These are phyloP conservation scores for Drosophila pandora DNA, from an alignment of 1,140 invertebrate genomes.

Conservation along the genomic window DNA sequence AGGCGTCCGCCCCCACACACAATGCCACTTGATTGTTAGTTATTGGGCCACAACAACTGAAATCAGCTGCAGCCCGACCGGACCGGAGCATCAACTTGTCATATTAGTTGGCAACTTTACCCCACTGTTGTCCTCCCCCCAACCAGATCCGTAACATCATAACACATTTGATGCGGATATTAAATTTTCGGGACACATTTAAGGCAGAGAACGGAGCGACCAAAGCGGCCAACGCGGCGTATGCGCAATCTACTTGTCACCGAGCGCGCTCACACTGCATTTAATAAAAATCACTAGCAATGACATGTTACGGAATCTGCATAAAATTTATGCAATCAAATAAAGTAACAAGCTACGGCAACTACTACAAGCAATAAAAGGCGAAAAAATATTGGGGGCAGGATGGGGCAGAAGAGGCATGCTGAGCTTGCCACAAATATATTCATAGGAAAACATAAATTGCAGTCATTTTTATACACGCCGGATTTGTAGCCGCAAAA, in stretches of 20 bases:
- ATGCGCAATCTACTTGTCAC: constrained; percentile 78
- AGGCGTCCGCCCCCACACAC: constrained; percentile 6
- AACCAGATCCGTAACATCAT: constrained; percentile 17
- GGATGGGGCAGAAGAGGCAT: constrained; percentile 11
- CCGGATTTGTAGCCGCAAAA: constrained; percentile 75
- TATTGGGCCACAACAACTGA: constrained; percentile 51
- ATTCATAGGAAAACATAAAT: constrained; percentile 83
- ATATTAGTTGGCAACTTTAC: constrained; percentile 67
- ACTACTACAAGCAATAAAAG: constrained; percentile 36
- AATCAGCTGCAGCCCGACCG: constrained; percentile 38
- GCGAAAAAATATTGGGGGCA: constrained; percentile 9
- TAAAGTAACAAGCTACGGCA: constrained; percentile 53
- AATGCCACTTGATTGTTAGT: constrained; percentile 62
- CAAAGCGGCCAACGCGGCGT: constrained; percentile 52
- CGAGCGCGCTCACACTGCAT: constrained; percentile 47
- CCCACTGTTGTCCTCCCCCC: background rate
- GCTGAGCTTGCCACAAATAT: constrained; percentile 55
- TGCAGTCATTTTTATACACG: constrained; percentile 82
- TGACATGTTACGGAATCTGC: constrained; percentile 73
- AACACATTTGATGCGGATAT: constrained; percentile 52
- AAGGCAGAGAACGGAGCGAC: background rate
- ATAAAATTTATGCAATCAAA: constrained; percentile 78
- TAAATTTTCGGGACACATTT: constrained; percentile 53
- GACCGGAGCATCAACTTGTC: constrained; percentile 68
- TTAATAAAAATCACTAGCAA: constrained; percentile 79